Evolutionary conservation across 1,140 invertebrate species (phyloP).

Genomic region (Orchestia grillus): DNA sequence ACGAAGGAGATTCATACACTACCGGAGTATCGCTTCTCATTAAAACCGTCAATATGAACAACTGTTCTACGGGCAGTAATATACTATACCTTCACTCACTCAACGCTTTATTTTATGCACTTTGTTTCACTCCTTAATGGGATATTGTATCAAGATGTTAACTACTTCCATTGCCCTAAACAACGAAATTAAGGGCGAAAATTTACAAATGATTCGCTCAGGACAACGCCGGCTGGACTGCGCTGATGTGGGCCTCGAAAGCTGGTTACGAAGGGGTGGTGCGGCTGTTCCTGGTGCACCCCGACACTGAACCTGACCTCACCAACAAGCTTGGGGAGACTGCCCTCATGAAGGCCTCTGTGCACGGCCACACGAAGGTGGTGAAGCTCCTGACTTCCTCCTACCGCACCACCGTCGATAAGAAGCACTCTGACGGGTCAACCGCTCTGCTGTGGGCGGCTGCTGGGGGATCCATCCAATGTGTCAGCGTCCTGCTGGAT

Average conservation of each 20-base stretch:
- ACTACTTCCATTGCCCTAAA: too few relatives aligned
- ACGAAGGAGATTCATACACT: too few relatives aligned
- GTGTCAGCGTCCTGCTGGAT: constrained; percentile 62
- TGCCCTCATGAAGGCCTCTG: constrained; percentile 68
- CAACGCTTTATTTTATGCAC: too few relatives aligned
- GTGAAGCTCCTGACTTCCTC: constrained; percentile 64
- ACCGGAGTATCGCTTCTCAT: too few relatives aligned
- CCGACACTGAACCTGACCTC: constrained; percentile 67
- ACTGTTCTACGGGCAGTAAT: too few relatives aligned
- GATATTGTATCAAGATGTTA: too few relatives aligned
- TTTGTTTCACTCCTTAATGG: too few relatives aligned
- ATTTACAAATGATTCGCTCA: constrained; percentile 51
- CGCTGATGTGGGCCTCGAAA: constrained; percentile 69
- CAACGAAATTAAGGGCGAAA: background rate
- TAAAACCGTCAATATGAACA: too few relatives aligned
- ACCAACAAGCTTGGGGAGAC: constrained; percentile 68
- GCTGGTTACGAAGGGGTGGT: constrained; percentile 69
- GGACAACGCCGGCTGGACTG: constrained; percentile 70
- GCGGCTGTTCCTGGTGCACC: constrained; percentile 67
- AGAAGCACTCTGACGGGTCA: constrained; percentile 64
- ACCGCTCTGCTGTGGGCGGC: constrained; percentile 67
- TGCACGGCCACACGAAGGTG: constrained; percentile 67
- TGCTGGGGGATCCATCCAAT: constrained; percentile 61
- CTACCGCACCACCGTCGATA: constrained; percentile 66
- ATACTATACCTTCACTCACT: too few relatives aligned